Evolutionary conservation across 2,113 vertebrate genomes (phyloP), one percentile per base, ranked within the genome.

Genomic region (Leptobrachium ailaonicum): DNA sequence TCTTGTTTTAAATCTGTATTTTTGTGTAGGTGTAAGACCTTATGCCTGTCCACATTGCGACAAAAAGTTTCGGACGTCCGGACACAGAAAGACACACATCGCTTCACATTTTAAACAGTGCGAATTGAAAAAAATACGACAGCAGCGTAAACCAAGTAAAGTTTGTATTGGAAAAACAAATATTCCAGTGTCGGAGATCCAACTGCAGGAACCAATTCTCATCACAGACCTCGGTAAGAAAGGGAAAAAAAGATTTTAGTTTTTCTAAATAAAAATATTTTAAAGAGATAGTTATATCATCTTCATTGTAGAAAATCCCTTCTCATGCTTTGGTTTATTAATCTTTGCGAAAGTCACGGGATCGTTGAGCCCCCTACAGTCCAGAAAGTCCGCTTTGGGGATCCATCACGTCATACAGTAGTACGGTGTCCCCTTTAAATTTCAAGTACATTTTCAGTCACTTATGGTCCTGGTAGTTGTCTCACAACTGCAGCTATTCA

Each of bases 41-140:
- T 99, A 99, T 86, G 91, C 96, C 66, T 99, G 98, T 89, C 96
- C 97, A 73, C 97, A 99, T 91, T 99, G 98, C 86, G 97, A 99
- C 85, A 99, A 98, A 87, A 96, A 97, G 71, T 99, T 99, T 62
- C 94, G 98, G 45, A 99, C 98, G 0, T 98, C 98, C 0, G 98
- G 98, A 80, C 98, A 99, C 85, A 92, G 97, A 75, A 99, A 99
- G 89, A 99, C 97, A 0, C 98, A 99, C 20, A 91, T 99, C 1
- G 95, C 96, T 53, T 99, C 97, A 0, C 98, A 99, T 83, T 99
- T 99, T 82, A 99, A 98, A 87, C 96, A 95, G 56, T 87, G 93
- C 0, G 96, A 97, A 73, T 85, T 96, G 40, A 95, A 96, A 85
- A 99, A 96, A 85, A 91, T 97, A 88, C 91, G 95, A 67, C 97